phyloP scores from a whole-genome alignment of 2,113 vertebrate species.

The Kryptolebias marmoratus region DNA sequence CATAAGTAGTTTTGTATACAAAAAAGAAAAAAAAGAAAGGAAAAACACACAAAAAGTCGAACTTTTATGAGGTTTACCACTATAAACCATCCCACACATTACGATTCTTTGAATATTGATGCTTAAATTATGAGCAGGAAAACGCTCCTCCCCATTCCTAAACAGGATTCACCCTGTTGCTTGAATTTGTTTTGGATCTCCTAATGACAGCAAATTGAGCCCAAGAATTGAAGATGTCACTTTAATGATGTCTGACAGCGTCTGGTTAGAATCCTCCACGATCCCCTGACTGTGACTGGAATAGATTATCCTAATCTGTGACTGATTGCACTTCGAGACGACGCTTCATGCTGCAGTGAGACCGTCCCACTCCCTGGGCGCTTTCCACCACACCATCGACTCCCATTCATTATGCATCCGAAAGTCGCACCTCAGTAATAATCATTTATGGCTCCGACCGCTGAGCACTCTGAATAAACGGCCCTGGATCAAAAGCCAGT shows the following conservation, averaged over 20 bases:
- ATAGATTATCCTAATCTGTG: conserved; percentile 24
- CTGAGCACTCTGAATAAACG: conserved; percentile 56
- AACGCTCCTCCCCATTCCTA: background rate
- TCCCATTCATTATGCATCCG: conserved; percentile 42
- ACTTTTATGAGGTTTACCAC: too few species aligned
- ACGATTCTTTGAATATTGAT: too few species aligned
- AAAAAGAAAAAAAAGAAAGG: too few species aligned
- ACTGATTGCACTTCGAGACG: conserved; percentile 31
- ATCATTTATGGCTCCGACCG: conserved; percentile 53
- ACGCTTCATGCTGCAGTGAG: conserved; percentile 5
- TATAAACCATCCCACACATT: too few species aligned
- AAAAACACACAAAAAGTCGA: too few species aligned
- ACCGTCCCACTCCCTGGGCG: conserved; percentile 10
- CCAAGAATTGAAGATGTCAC: background rate
- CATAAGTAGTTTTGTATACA: too few species aligned
- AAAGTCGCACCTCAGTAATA: conserved; percentile 57
- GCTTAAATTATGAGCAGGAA: too few species aligned
- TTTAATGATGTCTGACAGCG: conserved; percentile 7
- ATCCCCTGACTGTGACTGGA: background rate
- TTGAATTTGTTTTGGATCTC: background rate
- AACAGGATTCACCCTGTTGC: background rate
- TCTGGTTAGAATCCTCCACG: background rate
- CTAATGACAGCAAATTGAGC: conserved; percentile 7
- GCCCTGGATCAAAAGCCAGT: conserved; percentile 61
- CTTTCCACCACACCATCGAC: conserved; percentile 30